Evolutionary conservation across 1,140 invertebrate species (phyloP).

Genomic region (Psilanteris sp.): DNA sequence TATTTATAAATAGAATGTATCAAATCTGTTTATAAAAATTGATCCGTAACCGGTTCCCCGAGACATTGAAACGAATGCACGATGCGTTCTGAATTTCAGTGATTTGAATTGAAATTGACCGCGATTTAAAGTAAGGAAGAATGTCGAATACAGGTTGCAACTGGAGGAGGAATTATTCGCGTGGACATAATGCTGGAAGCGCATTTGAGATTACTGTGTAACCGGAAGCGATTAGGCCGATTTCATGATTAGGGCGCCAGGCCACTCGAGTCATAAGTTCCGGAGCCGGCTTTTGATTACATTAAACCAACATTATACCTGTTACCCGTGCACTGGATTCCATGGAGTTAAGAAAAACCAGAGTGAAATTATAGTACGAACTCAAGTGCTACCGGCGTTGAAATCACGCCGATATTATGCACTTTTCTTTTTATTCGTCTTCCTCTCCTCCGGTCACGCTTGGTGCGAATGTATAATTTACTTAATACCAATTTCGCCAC

Average conservation of each 20-base stretch:
- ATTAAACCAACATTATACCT: constrained; percentile 67
- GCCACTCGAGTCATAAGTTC: constrained; percentile 39
- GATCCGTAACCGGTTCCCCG: no score
- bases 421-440: constrained; percentile 26
- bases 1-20: no score
- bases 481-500: constrained; percentile 48
- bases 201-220: constrained; percentile 54
- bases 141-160: no score
- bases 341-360: constrained; percentile 29
- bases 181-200: constrained; percentile 71
- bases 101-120: no score
- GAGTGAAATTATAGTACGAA: constrained; percentile 55
- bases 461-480: constrained; percentile 31
- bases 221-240: constrained; percentile 73
- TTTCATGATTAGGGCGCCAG: constrained; percentile 70
- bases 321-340: constrained; percentile 33
- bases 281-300: constrained; percentile 57
- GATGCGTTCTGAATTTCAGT: no score
- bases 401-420: constrained; percentile 50
- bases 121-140: no score
- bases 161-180: constrained; percentile 56
- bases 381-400: constrained; percentile 49
- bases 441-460: background rate
- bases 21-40: no score
- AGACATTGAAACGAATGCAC: no score